Base-by-base conservation (phyloP, 2,113 vertebrate species). In the Tragelaphus scriptus region DNA sequence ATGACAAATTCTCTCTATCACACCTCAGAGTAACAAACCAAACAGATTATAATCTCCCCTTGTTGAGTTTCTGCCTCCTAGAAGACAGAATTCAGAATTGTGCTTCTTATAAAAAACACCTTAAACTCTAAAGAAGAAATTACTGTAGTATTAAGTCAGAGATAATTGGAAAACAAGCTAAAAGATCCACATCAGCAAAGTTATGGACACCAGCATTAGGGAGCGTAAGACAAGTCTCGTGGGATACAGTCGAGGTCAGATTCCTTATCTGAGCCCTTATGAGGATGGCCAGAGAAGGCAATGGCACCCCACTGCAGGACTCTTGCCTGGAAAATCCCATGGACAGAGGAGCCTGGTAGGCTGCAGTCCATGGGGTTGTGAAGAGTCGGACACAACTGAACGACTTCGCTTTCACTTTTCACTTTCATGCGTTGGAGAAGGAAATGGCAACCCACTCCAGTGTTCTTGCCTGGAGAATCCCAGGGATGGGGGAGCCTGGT, bases 121-220 rank as follows among this genome's bases (percentile, higher is more conserved):
- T 86, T 51, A 71, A 88, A 59, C 26, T 44, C 3, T 2, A 65
- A 79, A 44, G 47, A 13, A 93, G n/a, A 55, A 81, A 9, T 47
- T 7, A 14, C 15, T 12, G 13, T 15, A 7, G 32, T 12, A 32
- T 6, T 19, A 94, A 55, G 32, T 19, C 55, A 90, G 65, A 81
- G 44, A 47, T 25, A 61, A 26, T 7, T 32, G 32, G 21, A 30
- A 53, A 88, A 32, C 23, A 49, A 40, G 4, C 82, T 26, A 30
- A 87, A 56, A 44, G 21, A 2, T 9, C 14, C 7, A 2, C 26
- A 36, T 59, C 36, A 63, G 21, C 25, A 30, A 49, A n/a, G 30
- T 12, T 10, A 13, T 0, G 1, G 47, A 81, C 79, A 11, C 2
- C 17, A 5, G 28, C 17, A 4, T n/a, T 53, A 23, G 2, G 28